A percentile compares a stretch with the other conserved stretches of the same genome.
Evolutionary conservation across 2,113 vertebrate genomes (phyloP).

Genomic region (Melanostigma gelatinosum): DNA sequence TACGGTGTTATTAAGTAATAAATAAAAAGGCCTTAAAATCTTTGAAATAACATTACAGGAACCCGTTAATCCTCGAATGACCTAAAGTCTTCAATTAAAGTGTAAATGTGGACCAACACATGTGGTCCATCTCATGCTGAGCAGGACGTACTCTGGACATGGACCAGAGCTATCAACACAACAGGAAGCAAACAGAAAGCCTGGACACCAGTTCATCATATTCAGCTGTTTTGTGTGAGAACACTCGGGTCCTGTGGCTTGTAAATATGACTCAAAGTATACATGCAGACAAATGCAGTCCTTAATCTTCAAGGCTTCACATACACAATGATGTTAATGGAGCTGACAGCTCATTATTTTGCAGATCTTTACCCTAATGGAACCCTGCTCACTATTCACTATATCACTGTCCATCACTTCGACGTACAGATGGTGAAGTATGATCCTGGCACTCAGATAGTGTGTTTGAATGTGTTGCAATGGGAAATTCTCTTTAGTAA

Average conservation of each 20-base stretch:
- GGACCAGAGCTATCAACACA: conserved; percentile 56
- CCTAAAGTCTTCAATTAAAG: no score
- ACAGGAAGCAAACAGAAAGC: conserved; percentile 40
- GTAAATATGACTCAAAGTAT: conserved; percentile 8
- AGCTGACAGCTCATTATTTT: conserved; percentile 17
- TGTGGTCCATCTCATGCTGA: conserved; percentile 31
- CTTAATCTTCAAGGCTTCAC: background rate
- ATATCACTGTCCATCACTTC: background rate
- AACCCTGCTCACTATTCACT: background rate
- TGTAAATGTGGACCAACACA: background rate
- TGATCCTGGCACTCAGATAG: background rate
- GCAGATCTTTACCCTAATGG: background rate
- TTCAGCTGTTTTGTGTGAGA: conserved; percentile 8
- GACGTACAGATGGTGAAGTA: background rate
- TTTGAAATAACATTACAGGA: no score
- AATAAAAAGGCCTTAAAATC: no score
- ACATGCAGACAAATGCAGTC: background rate
- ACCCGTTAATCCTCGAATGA: no score
- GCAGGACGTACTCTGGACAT: conserved; percentile 40
- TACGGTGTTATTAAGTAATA: no score
- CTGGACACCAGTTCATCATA: conserved; percentile 22
- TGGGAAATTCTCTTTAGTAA: conserved; percentile 18
- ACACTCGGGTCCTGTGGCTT: conserved; percentile 16
- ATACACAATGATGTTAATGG: background rate
- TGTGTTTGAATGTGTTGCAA: conserved; percentile 5